phyloP scores from a whole-genome alignment of 2,113 vertebrate genomes.

The Haliaeetus leucogaster region DNA sequence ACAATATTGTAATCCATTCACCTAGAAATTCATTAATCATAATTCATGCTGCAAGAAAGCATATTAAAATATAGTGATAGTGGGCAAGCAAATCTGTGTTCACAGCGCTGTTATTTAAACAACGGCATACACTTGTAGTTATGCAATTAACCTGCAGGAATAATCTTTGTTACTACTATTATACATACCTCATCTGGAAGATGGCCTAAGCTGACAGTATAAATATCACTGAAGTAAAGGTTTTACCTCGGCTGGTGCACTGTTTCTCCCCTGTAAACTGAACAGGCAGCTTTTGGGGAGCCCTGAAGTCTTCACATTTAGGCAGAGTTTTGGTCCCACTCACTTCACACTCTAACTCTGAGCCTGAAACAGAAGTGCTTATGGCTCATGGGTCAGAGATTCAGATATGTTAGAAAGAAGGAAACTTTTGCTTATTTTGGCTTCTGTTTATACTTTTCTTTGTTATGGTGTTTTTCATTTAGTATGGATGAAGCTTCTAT shows the following conservation, averaged over 20 bases:
- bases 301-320: background rate
- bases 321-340: background rate
- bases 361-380: background rate
- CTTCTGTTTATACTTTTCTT: background rate
- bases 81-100: background rate
- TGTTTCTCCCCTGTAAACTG: background rate
- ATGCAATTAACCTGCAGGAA: constrained; percentile 8
- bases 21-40: constrained; percentile 54
- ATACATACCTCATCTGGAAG: background rate
- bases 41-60: constrained; percentile 10
- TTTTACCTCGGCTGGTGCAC: background rate
- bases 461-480: background rate
- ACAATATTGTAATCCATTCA: constrained; percentile 30
- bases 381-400: background rate
- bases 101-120: background rate
- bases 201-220: background rate
- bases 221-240: constrained; percentile 11
- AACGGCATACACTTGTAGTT: background rate
- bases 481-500: constrained; percentile 1
- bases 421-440: background rate
- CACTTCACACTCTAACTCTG: background rate
- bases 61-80: background rate
- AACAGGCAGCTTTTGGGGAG: background rate
- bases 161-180: background rate
- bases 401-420: background rate